Evolutionary conservation across 2,113 vertebrate genomes (phyloP).

Genomic region (Tonatia bakeri): DNA sequence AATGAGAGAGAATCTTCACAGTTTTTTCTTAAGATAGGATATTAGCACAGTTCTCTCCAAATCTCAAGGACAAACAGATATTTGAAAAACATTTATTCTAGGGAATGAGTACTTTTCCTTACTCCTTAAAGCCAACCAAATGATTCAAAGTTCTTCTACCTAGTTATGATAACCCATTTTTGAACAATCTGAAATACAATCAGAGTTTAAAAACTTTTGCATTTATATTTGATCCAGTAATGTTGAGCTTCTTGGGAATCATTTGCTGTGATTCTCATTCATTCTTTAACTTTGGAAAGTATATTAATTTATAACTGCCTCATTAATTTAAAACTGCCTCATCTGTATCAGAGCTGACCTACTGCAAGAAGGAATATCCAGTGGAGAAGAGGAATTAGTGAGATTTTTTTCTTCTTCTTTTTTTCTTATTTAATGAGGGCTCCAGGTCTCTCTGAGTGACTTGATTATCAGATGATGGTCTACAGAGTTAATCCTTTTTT

Average conservation of each 20-base stretch:
- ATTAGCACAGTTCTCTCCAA: neutral
- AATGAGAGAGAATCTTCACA: neutral
- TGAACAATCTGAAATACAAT: neutral
- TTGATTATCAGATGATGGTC: neutral
- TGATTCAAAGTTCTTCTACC: neutral
- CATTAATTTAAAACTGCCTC: too few relatives aligned
- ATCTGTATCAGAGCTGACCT: neutral
- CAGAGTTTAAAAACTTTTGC: neutral
- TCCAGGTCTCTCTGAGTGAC: neutral
- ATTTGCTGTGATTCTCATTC: neutral
- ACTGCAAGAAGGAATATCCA: neutral
- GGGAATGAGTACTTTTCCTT: neutral
- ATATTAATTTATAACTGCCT: neutral
- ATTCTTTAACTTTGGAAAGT: neutral
- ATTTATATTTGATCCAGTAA: neutral
- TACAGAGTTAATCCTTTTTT: neutral
- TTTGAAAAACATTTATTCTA: neutral
- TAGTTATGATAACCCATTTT: fast-evolving
- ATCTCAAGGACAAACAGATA: neutral
- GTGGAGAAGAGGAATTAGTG: neutral
- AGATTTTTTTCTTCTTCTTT: neutral
- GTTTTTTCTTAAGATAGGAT: neutral
- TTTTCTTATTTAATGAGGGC: neutral
- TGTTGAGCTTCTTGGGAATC: neutral
- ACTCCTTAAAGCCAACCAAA: neutral